Evolutionary conservation across 35 echinoderm and acorn worm genomes (phyloP).

Genomic region (Ophioderma brevispina): DNA sequence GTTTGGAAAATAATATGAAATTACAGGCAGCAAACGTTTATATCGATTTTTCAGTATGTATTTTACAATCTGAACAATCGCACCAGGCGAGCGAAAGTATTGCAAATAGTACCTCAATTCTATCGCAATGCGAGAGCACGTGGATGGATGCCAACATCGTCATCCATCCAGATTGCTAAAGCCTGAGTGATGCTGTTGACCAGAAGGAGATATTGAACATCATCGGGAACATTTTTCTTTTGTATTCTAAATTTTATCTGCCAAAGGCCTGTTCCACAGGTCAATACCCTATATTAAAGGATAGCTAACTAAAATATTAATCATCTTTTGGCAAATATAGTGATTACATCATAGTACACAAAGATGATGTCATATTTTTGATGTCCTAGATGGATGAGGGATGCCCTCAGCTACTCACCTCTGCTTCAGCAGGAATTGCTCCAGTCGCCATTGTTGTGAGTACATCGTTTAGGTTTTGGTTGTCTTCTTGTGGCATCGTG

Average conservation of each 20-base stretch:
- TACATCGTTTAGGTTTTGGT: constrained; percentile 47
- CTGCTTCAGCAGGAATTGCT: constrained; percentile 45
- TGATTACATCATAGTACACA: constrained; percentile 1
- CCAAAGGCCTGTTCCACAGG: background rate
- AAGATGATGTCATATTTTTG: background rate
- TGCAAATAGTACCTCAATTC: too few species aligned
- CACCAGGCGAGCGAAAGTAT: too few species aligned
- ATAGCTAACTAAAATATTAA: background rate
- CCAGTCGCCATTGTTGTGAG: constrained; percentile 71
- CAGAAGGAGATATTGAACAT: too few species aligned
- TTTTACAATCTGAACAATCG: too few species aligned
- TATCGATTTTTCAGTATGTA: too few species aligned
- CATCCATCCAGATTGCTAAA: too few species aligned
- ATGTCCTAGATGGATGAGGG: background rate
- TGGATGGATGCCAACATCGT: too few species aligned
- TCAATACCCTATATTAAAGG: background rate
- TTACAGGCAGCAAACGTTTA: too few species aligned
- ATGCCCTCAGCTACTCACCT: constrained; percentile 38
- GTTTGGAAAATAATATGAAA: too few species aligned
- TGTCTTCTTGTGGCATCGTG: constrained; percentile 53
- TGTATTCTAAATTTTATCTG: background rate
- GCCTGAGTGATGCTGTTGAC: too few species aligned
- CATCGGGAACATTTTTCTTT: background rate
- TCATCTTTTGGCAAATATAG: background rate
- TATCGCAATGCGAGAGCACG: too few species aligned